Conservation (phyloP, 1,140 invertebrate genomes). For the Homalodisca vitripennis region DNA sequence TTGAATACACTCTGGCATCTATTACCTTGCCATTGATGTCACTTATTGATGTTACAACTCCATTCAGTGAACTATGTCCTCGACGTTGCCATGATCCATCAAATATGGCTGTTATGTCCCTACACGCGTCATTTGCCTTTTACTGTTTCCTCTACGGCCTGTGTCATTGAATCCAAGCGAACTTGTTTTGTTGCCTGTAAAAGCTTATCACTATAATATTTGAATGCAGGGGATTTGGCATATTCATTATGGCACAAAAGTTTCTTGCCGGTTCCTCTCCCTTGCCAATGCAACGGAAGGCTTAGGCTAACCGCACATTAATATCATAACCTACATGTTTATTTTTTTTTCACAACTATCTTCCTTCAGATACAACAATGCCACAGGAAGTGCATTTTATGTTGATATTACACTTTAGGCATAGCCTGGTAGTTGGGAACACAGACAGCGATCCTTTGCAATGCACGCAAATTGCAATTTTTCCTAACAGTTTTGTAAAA, state of each 20-base stretch:
- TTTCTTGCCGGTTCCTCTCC: slow-evolving; percentile 16
- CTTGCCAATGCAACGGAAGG: slow-evolving; percentile 22
- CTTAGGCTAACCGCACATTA: slow-evolving; percentile 16
- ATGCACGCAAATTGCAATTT: neutral
- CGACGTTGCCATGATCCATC: slow-evolving; percentile 28
- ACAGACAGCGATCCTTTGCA: neutral
- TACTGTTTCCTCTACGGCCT: slow-evolving; percentile 10
- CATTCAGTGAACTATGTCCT: slow-evolving; percentile 11
- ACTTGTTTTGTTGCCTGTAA: slow-evolving; percentile 2
- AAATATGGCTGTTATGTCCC: slow-evolving; percentile 15
- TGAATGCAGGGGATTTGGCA: slow-evolving; percentile 11
- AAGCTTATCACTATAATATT: neutral
- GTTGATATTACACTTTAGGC: neutral
- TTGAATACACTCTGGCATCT: slow-evolving; percentile 29
- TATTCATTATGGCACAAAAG: slow-evolving; percentile 22
- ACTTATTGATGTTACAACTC: slow-evolving; percentile 15
- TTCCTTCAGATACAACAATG: neutral
- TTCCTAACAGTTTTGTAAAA: neutral
- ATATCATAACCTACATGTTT: slow-evolving; percentile 12
- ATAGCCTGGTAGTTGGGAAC: neutral
- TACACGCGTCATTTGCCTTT: slow-evolving; percentile 21
- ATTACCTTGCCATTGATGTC: slow-evolving; percentile 30
- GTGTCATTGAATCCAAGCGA: slow-evolving; percentile 8
- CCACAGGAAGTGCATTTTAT: slow-evolving; percentile 8
- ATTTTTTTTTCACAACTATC: neutral